Conservation (phyloP, 2,797 vertebrate genomes). For the Channa striata region DNA sequence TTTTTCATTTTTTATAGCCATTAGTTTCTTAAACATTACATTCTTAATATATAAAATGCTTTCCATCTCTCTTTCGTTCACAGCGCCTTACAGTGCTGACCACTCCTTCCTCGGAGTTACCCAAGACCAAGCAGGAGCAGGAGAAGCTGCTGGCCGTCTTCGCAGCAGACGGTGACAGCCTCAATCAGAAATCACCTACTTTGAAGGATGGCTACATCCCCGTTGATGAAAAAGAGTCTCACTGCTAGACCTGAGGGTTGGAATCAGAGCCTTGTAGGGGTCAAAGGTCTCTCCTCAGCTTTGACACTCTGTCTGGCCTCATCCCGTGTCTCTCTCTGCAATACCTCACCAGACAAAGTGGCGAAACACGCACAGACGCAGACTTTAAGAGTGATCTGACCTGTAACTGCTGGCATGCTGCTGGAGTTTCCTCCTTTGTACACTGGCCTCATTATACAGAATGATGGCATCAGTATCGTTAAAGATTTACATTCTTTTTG, state of each 20-base stretch:
- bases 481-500: slow-evolving; percentile 23
- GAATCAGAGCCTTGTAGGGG: slow-evolving; percentile 20
- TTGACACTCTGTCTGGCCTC: slow-evolving; percentile 28
- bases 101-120: slow-evolving; percentile 79
- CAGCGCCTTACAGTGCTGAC: slow-evolving; percentile 77
- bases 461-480: slow-evolving; percentile 21
- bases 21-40: not conserved
- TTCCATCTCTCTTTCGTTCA: not conserved
- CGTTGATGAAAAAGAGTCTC: slow-evolving; percentile 81
- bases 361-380: slow-evolving; percentile 39
- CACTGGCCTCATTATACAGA: slow-evolving; percentile 28
- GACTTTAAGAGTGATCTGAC: slow-evolving; percentile 32
- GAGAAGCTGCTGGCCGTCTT: slow-evolving; percentile 76
- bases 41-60: not conserved
- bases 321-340: slow-evolving; percentile 39
- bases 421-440: slow-evolving; percentile 43
- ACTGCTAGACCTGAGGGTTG: slow-evolving; percentile 68
- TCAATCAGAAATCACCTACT: slow-evolving; percentile 65
- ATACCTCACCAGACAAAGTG: slow-evolving; percentile 74
- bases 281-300: slow-evolving; percentile 42
- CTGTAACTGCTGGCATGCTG: slow-evolving; percentile 46
- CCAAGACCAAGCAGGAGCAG: slow-evolving; percentile 79
- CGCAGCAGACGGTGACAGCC: slow-evolving; percentile 66
- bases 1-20: not conserved
- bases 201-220: slow-evolving; percentile 80